Conservation (phyloP, 2,888 invertebrate species). For the Lithosia quadra region DNA sequence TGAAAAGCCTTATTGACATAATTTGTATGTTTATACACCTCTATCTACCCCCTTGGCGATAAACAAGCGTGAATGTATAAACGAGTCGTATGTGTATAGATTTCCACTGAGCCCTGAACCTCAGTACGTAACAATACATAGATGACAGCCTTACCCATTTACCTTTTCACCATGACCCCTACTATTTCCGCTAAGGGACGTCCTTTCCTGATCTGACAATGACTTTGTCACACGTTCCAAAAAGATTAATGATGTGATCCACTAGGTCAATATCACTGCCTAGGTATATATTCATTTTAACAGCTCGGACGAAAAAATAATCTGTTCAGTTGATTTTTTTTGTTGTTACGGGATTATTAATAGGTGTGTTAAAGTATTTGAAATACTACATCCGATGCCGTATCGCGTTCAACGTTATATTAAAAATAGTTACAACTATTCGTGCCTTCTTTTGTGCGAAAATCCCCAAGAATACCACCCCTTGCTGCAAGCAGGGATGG, state of each 20-base stretch:
- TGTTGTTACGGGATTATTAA: no score
- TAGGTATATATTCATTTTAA: slow-evolving; percentile 1
- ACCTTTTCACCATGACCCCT: slow-evolving; percentile 8
- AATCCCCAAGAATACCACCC: no score
- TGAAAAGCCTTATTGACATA: no score
- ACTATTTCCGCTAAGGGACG: slow-evolving; percentile 10
- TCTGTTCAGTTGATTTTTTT: background rate
- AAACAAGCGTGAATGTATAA: background rate
- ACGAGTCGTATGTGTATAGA: no score
- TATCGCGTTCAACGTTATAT: no score
- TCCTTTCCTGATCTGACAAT: slow-evolving; percentile 4
- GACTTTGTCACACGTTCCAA: slow-evolving; percentile 16
- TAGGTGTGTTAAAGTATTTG: no score
- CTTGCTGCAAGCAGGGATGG: no score
- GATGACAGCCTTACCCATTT: slow-evolving; percentile 3
- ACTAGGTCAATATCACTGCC: slow-evolving; percentile 1
- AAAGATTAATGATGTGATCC: slow-evolving; percentile 18
- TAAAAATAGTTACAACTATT: no score
- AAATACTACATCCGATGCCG: no score
- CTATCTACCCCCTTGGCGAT: no score
- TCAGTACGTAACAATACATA: slow-evolving; percentile 6
- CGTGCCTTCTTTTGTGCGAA: no score
- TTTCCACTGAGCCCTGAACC: background rate
- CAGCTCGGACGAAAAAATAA: background rate
- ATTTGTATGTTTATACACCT: no score